phyloP scores from a whole-genome alignment of 2,113 vertebrate genomes.

The Ageneiosus marmoratus region DNA sequence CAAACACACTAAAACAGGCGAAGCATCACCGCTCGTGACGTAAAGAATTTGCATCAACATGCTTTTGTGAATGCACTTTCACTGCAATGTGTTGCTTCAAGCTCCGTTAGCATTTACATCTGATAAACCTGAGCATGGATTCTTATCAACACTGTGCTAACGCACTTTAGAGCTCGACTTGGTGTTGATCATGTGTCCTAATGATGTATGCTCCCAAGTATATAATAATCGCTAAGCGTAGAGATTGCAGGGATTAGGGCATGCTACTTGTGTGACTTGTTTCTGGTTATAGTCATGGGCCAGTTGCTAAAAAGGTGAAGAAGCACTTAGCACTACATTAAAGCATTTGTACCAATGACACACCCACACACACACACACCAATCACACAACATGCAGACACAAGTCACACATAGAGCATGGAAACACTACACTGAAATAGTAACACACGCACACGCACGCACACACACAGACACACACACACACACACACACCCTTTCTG shows the following conservation, averaged over 20 bases:
- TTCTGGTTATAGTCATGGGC: background rate
- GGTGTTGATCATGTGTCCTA: background rate
- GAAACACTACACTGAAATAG: background rate
- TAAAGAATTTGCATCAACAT: background rate
- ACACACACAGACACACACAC: constrained; percentile 10
- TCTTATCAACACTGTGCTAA: background rate
- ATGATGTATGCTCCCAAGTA: background rate
- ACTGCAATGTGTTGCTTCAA: background rate
- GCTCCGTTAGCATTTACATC: background rate
- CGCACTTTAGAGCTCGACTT: background rate
- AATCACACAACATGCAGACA: constrained; percentile 2
- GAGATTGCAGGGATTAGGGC: background rate
- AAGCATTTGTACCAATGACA: background rate
- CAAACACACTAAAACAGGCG: background rate
- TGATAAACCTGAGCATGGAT: background rate
- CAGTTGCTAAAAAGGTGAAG: background rate
- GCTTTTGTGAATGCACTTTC: background rate
- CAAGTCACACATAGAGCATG: background rate
- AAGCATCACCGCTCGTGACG: no score
- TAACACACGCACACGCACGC: constrained; percentile 19
- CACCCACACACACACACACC: background rate
- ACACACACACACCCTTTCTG: background rate
- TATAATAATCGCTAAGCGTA: background rate
- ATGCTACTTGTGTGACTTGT: background rate
- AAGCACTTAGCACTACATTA: background rate